These are phyloP conservation scores for Echinometra lucunter DNA, from an alignment of 53 echinoderm and acorn worm genomes.

Conservation along the genomic window DNA sequence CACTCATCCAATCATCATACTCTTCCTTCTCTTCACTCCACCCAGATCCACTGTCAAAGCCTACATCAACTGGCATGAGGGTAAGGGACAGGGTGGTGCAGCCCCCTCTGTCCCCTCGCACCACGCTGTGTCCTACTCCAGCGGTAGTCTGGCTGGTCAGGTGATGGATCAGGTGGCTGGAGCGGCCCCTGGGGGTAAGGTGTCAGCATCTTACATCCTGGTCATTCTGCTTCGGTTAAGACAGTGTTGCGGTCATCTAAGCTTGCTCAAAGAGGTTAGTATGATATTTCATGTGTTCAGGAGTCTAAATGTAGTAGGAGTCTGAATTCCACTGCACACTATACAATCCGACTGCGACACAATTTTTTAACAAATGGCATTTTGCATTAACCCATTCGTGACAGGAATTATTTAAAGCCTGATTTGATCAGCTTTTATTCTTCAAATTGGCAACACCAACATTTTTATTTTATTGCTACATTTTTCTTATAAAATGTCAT, in stretches of 20 bases:
- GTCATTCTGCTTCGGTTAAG: constrained; percentile 88
- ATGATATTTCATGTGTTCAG: neutral
- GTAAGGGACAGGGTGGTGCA: constrained; percentile 75
- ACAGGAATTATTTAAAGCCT: too few species aligned
- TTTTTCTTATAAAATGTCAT: too few species aligned
- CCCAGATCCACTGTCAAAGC: constrained; percentile 76
- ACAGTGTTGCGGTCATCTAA: constrained; percentile 95
- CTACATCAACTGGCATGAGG: constrained; percentile 91
- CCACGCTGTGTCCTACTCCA: neutral
- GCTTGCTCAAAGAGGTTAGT: constrained; percentile 89
- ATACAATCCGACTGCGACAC: too few species aligned
- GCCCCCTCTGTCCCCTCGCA: neutral
- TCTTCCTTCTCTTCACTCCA: neutral
- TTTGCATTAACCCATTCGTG: too few species aligned
- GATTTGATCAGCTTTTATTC: too few species aligned
- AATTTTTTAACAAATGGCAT: too few species aligned
- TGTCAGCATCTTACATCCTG: constrained; percentile 82
- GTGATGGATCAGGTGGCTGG: constrained; percentile 49
- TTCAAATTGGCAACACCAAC: too few species aligned
- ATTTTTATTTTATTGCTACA: too few species aligned
- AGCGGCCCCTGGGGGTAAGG: constrained; percentile 72
- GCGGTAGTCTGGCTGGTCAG: constrained; percentile 47
- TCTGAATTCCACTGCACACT: too few species aligned
- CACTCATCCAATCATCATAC: neutral
- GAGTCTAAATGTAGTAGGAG: too few species aligned